Base-by-base conservation (phyloP, 2,888 invertebrate genomes). In the Capitulum mitella region DNA sequence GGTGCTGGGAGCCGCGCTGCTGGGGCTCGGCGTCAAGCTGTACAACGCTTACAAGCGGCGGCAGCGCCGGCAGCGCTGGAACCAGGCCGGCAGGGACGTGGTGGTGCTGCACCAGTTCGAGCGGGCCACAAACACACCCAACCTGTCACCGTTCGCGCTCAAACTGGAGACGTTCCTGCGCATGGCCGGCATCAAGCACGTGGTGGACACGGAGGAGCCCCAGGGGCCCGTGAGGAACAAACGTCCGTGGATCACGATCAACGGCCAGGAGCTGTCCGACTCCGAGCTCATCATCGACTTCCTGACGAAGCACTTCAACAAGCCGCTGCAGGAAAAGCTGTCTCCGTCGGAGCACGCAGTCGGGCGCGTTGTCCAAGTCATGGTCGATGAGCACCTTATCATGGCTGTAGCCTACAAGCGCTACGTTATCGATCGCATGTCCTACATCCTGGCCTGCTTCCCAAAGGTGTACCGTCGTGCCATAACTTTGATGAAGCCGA, bases 231-330 rank as follows among this genome's bases (percentile, higher is more conserved):
- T n/a, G 16, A 85, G 85, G 79, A 84, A 85, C 3, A 85, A 85
- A 80, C 83, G 84, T 6, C 86, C 86, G 0, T 86, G 86, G 85
- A 85, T 86, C 64, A 83, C 83, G n/a, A 84, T 84, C 78, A 85
- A 86, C 80, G 86, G 85, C 0, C 79, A 81, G 48, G 82, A 83
- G 1, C 81, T 86, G 0, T 84, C 84, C 5, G 86, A 86, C 80
- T 85, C 86, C 0, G 84, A 85, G 82, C 82, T 85, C 32, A 83
- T 84, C 79, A 85, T 86, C 34, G 85, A 86, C 76, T 84, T 83
- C 79, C 82, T 86, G 51, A 85, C 83, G 79, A 82, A 83, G 74
- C 83, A 84, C 77, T 83, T 84, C 32, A 80, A 81, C 12, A 80
- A 84, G 19, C 83, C 85, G 80, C 79, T 84, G 12, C 81, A 83